A percentile compares a stretch with the other conserved stretches of the same genome.
Evolutionary conservation across 2,888 invertebrate genomes (phyloP).

Genomic region (Drosophila nr. medialis): DNA sequence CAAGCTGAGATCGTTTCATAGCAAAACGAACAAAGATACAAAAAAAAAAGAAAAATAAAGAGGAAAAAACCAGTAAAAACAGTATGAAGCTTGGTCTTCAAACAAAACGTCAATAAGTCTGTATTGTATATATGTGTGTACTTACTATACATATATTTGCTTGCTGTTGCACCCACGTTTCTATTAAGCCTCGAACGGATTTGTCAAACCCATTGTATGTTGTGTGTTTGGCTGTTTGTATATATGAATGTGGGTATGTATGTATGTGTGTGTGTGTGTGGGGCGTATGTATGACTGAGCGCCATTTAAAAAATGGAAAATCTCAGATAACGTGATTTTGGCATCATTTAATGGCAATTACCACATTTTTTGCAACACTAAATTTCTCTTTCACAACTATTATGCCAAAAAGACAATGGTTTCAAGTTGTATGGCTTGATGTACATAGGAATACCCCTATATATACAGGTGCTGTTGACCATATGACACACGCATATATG

Average conservation of each 20-base stretch:
- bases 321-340: conserved; percentile 28
- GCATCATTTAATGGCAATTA: conserved; percentile 50
- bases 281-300: conserved; percentile 5
- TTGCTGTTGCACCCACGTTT: conserved; percentile 56
- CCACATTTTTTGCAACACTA: conserved; percentile 15
- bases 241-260: conserved; percentile 11
- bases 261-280: conserved; percentile 8
- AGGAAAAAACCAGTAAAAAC: conserved; percentile 39
- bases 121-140: conserved; percentile 33
- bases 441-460: background rate
- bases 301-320: conserved; percentile 55
- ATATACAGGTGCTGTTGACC: background rate
- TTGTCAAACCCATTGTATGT: conserved; percentile 33
- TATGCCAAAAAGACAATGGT: background rate
- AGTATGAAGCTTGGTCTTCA: conserved; percentile 40
- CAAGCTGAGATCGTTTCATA: conserved; percentile 22
- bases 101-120: conserved; percentile 43
- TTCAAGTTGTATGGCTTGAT: background rate
- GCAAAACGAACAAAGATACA: conserved; percentile 12
- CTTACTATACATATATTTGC: conserved; percentile 19
- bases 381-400: conserved; percentile 25
- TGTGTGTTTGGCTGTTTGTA: conserved; percentile 3
- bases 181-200: conserved; percentile 27
- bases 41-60: conserved; percentile 17
- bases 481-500: background rate